Percentiles rank a stretch among this genome's conserved stretches.
Evolutionary conservation across 2,888 invertebrate species (phyloP).

Genomic region (Hyalella azteca): DNA sequence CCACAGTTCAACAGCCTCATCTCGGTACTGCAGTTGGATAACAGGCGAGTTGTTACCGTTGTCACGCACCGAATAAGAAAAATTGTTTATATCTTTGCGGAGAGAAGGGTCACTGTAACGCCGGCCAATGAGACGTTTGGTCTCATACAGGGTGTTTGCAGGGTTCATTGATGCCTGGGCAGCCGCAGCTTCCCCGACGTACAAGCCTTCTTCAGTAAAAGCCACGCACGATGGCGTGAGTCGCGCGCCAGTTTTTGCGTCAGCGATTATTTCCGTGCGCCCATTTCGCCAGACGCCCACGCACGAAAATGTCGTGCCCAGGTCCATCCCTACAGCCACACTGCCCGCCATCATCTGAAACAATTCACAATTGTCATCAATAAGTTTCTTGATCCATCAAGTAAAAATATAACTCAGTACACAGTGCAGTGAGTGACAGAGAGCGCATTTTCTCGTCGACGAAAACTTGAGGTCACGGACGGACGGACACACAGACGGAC

Average conservation of each 20-base stretch:
- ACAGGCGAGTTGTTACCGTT: background rate
- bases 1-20: background rate
- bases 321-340: conserved; percentile 13
- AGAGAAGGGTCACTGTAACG: background rate
- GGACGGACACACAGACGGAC: no score
- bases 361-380: no score
- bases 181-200: conserved; percentile 46
- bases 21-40: background rate
- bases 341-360: background rate
- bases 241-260: conserved; percentile 43
- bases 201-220: conserved; percentile 43
- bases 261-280: conserved; percentile 49
- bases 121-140: conserved; percentile 5
- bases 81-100: background rate
- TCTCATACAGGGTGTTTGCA: background rate
- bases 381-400: no score
- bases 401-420: no score
- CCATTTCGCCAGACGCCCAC: conserved; percentile 49
- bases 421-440: no score
- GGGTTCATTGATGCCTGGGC: conserved; percentile 34
- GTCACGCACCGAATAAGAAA: background rate
- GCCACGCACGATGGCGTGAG: conserved; percentile 50
- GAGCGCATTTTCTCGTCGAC: no score
- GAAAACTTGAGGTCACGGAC: no score
- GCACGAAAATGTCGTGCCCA: conserved; percentile 25